Evolutionary conservation across 1,140 invertebrate genomes (phyloP), one percentile per base, ranked within the genome.

Genomic region (Pseudobourletiella spinata): DNA sequence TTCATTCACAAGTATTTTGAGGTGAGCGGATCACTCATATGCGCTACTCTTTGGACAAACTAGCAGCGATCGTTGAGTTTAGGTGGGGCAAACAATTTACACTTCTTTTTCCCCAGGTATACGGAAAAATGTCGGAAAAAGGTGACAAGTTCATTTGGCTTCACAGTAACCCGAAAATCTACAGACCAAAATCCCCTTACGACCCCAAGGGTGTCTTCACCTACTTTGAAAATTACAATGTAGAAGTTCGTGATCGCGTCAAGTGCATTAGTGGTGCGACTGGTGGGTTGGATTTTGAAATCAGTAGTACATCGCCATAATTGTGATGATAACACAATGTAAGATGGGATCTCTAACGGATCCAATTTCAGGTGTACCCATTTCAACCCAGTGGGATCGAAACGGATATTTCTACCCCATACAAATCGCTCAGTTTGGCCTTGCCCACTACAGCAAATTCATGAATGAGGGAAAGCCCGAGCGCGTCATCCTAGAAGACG

Each of bases 171-270:
- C 88, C 91, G 11, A 92, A 91, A 76, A 83, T 95, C 1, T 93
- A 92, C 71, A 83, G 85, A 70, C 91, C 91, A 0, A 69, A 89
- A 88, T 71, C 83, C 84, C 20, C 88, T 69, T 98, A 98, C 74
- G 85, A 92, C 71, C 84, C 92, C 0, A 81, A 81, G 16, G 91
- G 91, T 15, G 85, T 90, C 0, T 98, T 94, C 74, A 90, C 95
- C 77, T 94, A 93, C 65, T 98, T 98, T 79, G 91, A 95, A 72
- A 93, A 95, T 75, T 98, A 97, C 75, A 96, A 96, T 76, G 95
- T 98, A 0, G 95, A 98, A 78, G 86, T 87, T 0, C 80, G 95
- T 39, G 93, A 97, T 70, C 78, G 95, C 50, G 95, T 99, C 0
- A 95, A 96, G 78, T 97, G 92, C 74, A 86, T 99, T 65, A 94